A percentile compares a stretch with the other conserved stretches of the same genome.
Conservation (phyloP, 2,113 vertebrate species). For the Plecotus auritus region DNA sequence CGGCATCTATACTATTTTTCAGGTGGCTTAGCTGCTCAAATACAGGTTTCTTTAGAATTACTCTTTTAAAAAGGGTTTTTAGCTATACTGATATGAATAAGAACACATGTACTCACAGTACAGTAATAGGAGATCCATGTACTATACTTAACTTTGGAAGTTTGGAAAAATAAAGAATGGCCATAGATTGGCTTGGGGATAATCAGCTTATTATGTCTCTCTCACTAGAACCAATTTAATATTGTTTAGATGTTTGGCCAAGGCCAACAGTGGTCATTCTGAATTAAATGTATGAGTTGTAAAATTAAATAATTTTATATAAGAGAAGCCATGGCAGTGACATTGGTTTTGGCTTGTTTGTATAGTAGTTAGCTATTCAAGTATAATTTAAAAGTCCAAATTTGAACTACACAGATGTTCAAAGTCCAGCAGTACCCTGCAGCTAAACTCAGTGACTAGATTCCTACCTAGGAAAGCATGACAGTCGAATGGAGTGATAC, state of each 20-base stretch:
- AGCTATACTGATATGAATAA: neutral
- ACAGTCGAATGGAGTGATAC: neutral
- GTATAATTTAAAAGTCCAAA: no score
- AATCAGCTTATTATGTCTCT: neutral
- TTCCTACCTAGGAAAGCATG: neutral
- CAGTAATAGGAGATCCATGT: neutral
- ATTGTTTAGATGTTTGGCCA: neutral
- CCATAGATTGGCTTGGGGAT: neutral
- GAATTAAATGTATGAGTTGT: neutral
- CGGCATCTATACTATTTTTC: neutral
- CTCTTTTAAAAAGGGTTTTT: neutral
- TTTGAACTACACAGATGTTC: constrained; percentile 26
- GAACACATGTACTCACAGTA: neutral
- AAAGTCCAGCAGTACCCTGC: constrained; percentile 4
- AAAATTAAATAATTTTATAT: constrained; percentile 6
- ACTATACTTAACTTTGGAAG: neutral
- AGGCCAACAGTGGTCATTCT: neutral
- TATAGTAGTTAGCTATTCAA: neutral
- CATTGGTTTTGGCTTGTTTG: constrained; percentile 8
- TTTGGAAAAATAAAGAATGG: neutral
- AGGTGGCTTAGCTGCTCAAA: neutral
- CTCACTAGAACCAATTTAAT: neutral
- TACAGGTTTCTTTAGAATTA: neutral
- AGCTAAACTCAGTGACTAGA: neutral
- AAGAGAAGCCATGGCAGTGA: neutral